phyloP scores from a whole-genome alignment of 2,888 invertebrate species.

The Eilema depressum region DNA sequence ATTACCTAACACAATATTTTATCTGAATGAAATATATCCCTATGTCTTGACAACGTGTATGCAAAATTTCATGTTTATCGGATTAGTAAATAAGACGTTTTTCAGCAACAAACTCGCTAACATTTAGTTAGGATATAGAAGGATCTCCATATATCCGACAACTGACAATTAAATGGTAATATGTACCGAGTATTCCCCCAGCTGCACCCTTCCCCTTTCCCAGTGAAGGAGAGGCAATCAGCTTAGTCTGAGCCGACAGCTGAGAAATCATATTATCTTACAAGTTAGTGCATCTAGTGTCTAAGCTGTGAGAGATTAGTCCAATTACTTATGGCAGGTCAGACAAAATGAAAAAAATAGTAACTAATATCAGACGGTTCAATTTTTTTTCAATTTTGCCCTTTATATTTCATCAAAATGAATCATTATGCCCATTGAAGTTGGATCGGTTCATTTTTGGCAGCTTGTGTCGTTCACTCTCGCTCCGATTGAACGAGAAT shows the following conservation, averaged over 20 bases:
- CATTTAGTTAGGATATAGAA: background rate
- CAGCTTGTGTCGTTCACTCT: too few relatives aligned
- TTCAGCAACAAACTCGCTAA: background rate
- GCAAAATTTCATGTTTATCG: too few relatives aligned
- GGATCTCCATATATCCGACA: background rate
- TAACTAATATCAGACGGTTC: too few relatives aligned
- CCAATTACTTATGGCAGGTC: background rate
- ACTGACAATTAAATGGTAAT: conserved; percentile 14
- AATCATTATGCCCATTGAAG: too few relatives aligned
- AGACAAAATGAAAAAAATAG: background rate
- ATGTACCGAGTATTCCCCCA: conserved; percentile 1
- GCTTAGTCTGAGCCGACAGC: conserved; percentile 14
- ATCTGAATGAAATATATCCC: too few relatives aligned
- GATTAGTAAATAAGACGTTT: too few relatives aligned
- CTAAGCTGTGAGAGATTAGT: background rate
- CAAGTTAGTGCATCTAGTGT: background rate
- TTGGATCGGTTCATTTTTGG: too few relatives aligned
- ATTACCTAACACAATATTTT: too few relatives aligned
- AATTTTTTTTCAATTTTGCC: too few relatives aligned
- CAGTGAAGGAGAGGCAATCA: background rate
- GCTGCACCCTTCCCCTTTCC: background rate
- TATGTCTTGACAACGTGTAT: too few relatives aligned
- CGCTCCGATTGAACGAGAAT: too few relatives aligned
- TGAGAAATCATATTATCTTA: conserved; percentile 7
- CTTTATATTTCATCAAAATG: too few relatives aligned